Conservation (phyloP, 2,797 vertebrate genomes). For the Spea hammondii region DNA sequence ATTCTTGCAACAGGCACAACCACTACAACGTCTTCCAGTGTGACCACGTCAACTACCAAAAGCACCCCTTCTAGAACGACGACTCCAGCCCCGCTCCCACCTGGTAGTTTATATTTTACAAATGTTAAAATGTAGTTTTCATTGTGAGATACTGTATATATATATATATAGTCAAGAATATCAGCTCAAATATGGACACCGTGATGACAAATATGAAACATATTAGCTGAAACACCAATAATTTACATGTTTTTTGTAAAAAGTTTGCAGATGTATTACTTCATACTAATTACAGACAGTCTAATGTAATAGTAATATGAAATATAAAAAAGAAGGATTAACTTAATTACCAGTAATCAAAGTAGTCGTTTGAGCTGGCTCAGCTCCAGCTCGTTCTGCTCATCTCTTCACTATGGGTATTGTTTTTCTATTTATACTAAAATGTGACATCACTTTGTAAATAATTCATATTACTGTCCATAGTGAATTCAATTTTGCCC, state of each 20-base stretch:
- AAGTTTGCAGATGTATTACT: not conserved
- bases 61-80: not conserved
- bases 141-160: not conserved
- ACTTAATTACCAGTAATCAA: too few relatives aligned
- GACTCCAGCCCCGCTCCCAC: conserved; percentile 26
- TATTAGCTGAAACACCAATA: too few relatives aligned
- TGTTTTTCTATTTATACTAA: too few relatives aligned
- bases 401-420: too few relatives aligned
- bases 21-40: not conserved
- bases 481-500: too few relatives aligned
- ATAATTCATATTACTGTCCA: too few relatives aligned
- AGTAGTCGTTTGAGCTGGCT: too few relatives aligned
- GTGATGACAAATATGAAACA: too few relatives aligned
- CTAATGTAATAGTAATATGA: too few relatives aligned
- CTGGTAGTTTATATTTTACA: conserved; percentile 59
- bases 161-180: conserved; percentile 7
- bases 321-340: too few relatives aligned
- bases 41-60: not conserved
- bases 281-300: not conserved
- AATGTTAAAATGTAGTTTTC: not conserved
- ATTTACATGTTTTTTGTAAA: conserved; percentile 2
- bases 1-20: not conserved
- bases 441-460: too few relatives aligned
- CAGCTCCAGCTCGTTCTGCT: too few relatives aligned
- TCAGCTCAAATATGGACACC: not conserved